Conservation (phyloP, 1,140 invertebrate species). For the Platorchestia sp. region DNA sequence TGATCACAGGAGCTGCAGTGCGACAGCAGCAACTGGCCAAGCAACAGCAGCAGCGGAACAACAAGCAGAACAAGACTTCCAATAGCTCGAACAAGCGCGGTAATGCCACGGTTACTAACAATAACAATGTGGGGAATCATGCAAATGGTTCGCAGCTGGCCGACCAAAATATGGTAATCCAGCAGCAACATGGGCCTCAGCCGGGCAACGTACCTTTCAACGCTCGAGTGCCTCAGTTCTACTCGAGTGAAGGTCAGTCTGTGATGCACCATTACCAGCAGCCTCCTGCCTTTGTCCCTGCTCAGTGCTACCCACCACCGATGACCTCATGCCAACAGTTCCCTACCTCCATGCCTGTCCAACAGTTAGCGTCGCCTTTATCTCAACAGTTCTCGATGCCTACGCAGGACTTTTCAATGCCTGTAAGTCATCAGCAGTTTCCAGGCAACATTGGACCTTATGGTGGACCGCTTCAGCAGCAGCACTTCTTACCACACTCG, state of each 20-base stretch:
- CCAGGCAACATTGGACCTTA: neutral
- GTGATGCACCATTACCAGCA: slow-evolving; percentile 11
- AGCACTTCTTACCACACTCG: neutral
- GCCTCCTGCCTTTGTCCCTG: neutral
- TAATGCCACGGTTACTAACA: neutral
- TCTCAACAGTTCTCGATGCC: neutral
- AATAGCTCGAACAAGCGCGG: neutral
- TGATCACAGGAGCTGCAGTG: slow-evolving; percentile 18
- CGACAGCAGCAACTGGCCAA: slow-evolving; percentile 32
- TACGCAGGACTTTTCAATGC: neutral
- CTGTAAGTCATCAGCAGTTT: neutral
- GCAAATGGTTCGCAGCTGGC: neutral
- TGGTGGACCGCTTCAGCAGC: neutral
- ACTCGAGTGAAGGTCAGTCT: neutral
- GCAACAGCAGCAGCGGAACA: neutral
- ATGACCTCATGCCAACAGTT: slow-evolving; percentile 4
- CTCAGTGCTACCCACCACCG: slow-evolving; percentile 18
- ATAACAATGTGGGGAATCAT: neutral
- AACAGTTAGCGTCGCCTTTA: neutral
- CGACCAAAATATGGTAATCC: neutral
- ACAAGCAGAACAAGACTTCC: slow-evolving; percentile 22
- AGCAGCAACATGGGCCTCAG: neutral
- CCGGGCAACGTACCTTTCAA: neutral
- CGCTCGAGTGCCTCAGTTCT: slow-evolving; percentile 9
- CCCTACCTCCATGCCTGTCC: neutral